Evolutionary conservation across 1,140 invertebrate genomes (phyloP).

Genomic region (Procambarus virginalis): DNA sequence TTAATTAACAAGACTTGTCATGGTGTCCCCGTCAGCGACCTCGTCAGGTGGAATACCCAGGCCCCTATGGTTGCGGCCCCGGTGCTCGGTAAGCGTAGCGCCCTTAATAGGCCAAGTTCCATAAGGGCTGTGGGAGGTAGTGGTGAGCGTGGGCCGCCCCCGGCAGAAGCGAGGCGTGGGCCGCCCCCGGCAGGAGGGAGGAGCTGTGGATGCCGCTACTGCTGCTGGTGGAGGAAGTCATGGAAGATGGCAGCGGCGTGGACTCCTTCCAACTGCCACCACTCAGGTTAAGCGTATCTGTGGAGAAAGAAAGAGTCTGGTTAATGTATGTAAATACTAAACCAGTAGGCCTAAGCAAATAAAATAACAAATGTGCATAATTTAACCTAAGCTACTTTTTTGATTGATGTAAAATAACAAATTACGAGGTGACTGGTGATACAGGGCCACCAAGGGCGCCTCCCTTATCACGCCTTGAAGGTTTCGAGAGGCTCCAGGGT

Average conservation of each 20-base stretch:
- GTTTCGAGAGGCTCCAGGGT: too few species aligned
- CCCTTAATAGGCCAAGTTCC: conserved; percentile 66
- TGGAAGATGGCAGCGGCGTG: conserved; percentile 46
- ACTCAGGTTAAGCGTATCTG: conserved; percentile 62
- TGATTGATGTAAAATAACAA: too few species aligned
- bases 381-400: too few species aligned
- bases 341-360: too few species aligned
- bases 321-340: neutral
- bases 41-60: conserved; percentile 37
- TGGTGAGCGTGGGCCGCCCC: conserved; percentile 60
- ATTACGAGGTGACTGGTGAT: too few species aligned
- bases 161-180: conserved; percentile 57
- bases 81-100: conserved; percentile 60
- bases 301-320: conserved; percentile 19
- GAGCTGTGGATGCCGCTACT: conserved; percentile 52
- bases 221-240: conserved; percentile 40
- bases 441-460: too few species aligned
- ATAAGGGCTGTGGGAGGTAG: conserved; percentile 67
- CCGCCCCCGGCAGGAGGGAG: conserved; percentile 31
- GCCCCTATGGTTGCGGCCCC: conserved; percentile 45
- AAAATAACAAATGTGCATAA: too few species aligned
- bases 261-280: conserved; percentile 63
- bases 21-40: conserved; percentile 42
- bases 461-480: too few species aligned
- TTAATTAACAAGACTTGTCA: conserved; percentile 29